Percentiles rank a stretch among this genome's conserved stretches.
Conservation (phyloP, 2,888 invertebrate genomes). For the Azorinus chamasolen region DNA sequence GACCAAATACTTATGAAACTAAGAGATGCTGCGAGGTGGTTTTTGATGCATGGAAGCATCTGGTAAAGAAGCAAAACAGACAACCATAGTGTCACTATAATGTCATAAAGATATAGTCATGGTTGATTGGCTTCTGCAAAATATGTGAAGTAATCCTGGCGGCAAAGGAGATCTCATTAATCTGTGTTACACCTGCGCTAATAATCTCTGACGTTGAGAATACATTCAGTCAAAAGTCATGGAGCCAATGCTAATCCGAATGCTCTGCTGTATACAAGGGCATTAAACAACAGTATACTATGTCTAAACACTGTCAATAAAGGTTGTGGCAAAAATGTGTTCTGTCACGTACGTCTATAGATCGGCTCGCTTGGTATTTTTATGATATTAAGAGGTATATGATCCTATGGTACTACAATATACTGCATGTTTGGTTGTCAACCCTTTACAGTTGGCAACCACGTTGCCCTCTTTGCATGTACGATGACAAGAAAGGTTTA, state of each 20-base stretch:
- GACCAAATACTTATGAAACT: slow-evolving; percentile 17
- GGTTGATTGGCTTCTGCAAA: slow-evolving; percentile 3
- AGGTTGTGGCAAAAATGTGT: slow-evolving; percentile 19
- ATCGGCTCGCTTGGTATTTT: too few species aligned
- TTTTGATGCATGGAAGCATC: background rate
- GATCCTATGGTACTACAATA: too few species aligned
- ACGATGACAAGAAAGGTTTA: too few species aligned
- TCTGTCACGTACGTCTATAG: too few species aligned
- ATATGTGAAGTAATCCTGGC: background rate
- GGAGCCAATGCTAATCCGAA: slow-evolving; percentile 36
- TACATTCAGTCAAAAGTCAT: slow-evolving; percentile 28
- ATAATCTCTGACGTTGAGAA: slow-evolving; percentile 33
- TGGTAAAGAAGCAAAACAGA: slow-evolving; percentile 1
- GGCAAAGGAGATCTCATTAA: background rate
- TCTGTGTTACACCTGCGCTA: slow-evolving; percentile 19
- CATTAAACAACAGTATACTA: slow-evolving; percentile 19
- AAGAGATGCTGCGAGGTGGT: slow-evolving; percentile 12
- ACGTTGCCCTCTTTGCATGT: too few species aligned
- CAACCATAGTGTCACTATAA: slow-evolving; percentile 18
- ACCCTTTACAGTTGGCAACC: too few species aligned
- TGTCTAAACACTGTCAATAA: slow-evolving; percentile 14
- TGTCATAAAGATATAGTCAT: slow-evolving; percentile 31
- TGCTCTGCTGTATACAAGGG: slow-evolving; percentile 15
- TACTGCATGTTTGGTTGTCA: too few species aligned
- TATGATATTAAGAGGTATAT: too few species aligned